Base-by-base conservation (phyloP, 1,140 invertebrate species). In the Brachionus sp. region DNA sequence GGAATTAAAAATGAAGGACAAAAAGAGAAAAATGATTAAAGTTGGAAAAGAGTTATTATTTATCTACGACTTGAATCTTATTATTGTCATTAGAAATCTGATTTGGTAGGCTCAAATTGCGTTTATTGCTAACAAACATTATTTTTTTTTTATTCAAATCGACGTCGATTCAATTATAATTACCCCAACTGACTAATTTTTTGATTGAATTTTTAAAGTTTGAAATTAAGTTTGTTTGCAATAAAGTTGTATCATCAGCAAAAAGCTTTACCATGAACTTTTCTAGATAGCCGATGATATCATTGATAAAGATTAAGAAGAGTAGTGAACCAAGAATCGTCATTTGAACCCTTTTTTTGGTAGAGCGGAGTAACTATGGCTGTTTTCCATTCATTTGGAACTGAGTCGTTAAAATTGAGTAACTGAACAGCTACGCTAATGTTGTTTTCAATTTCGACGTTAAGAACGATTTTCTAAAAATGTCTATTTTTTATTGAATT, bases 231-330 rank as follows among this genome's bases (percentile, higher is more conserved):
- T 62, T 25, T 19, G 23, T 2, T 62, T 16, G 1, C 0, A 19
- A 1, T 2, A 62, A 4, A 19, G 2, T 73, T 2, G 68, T 42
- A 9, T 62, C 53, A 25, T 62, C 53, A 62, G 53, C 53, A 62
- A 62, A 62, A 1, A 62, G 23, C 4, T 19, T 62, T 5, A 25
- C 23, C 23, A 62, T 25, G 7, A 62, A 19, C 1, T 62, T 62
- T 7, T 62, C 7, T 62, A 62, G 23, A 62, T 73, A 62, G 53
- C 7, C 3, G 7, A 77, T 77, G n/a, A 84, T 64, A 44, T 62
- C 23, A 62, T 62, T 62, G 3, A 62, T 19, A 62, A 62, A 73
- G 25, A 73, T 44, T 25, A 25, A 25, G n/a, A n/a, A n/a, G n/a
- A n/a, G n/a, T n/a, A n/a, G n/a, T n/a, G n/a, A n/a, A n/a, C n/a